These are phyloP conservation scores for Sycophaga agraensis DNA, from an alignment of 1,140 invertebrate species.

Conservation along the genomic window DNA sequence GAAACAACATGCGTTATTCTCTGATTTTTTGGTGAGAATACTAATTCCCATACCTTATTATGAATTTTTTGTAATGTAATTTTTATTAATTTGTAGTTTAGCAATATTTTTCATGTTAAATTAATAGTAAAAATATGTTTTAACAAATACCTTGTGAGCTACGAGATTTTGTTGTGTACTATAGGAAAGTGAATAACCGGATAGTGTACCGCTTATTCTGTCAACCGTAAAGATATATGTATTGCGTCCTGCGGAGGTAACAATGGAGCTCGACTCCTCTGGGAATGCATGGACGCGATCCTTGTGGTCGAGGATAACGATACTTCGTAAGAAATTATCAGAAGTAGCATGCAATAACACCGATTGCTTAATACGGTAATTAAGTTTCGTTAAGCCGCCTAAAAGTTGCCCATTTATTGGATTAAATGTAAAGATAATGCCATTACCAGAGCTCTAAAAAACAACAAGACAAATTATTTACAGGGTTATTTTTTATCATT, in stretches of 20 bases:
- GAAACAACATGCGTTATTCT: slow-evolving; percentile 69
- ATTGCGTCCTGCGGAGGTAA: slow-evolving; percentile 56
- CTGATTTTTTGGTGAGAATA: slow-evolving; percentile 68
- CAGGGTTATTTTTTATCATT: no score
- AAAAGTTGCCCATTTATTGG: slow-evolving; percentile 77
- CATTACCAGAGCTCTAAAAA: slow-evolving; percentile 68
- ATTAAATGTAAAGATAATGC: slow-evolving; percentile 79
- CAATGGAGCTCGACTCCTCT: slow-evolving; percentile 52
- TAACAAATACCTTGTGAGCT: slow-evolving; percentile 45
- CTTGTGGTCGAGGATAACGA: slow-evolving; percentile 76
- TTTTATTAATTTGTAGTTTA: background rate
- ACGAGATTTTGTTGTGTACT: slow-evolving; percentile 53
- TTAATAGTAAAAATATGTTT: background rate
- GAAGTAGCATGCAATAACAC: slow-evolving; percentile 71
- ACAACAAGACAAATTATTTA: slow-evolving; percentile 24
- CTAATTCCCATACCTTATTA: slow-evolving; percentile 68
- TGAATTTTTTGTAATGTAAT: slow-evolving; percentile 23
- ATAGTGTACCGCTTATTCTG: slow-evolving; percentile 63
- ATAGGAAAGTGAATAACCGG: slow-evolving; percentile 68
- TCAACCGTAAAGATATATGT: slow-evolving; percentile 76
- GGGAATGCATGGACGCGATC: slow-evolving; percentile 73
- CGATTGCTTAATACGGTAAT: slow-evolving; percentile 74
- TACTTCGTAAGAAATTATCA: slow-evolving; percentile 72
- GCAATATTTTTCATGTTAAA: background rate
- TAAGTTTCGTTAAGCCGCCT: slow-evolving; percentile 63